These are phyloP conservation scores for Limnodromus scolopaceus DNA, from an alignment of 2,797 vertebrate genomes.

Conservation along the genomic window DNA sequence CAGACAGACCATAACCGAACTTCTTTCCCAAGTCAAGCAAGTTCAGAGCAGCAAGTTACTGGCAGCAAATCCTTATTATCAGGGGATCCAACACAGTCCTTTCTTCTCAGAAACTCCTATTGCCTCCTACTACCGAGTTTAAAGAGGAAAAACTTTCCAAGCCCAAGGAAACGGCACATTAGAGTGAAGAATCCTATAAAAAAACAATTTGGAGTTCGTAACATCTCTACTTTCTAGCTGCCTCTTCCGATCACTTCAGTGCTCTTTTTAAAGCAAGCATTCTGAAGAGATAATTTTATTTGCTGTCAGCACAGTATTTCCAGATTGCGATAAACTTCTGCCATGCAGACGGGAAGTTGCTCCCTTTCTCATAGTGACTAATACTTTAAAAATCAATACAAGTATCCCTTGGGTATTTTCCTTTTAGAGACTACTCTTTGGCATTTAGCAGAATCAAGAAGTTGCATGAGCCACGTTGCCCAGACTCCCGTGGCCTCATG, in stretches of 20 bases:
- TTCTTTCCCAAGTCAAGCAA: neutral
- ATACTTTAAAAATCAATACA: neutral
- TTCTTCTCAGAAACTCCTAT: neutral
- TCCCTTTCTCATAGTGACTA: neutral
- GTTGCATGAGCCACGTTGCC: neutral
- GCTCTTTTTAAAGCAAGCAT: neutral
- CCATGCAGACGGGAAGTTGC: neutral
- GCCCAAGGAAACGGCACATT: neutral
- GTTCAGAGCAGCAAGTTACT: neutral
- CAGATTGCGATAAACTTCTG: neutral
- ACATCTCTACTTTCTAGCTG: neutral
- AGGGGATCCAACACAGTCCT: neutral
- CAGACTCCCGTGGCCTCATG: neutral
- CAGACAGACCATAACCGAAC: neutral
- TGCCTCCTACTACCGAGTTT: neutral
- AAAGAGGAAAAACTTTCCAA: neutral
- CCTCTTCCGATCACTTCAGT: too few species aligned
- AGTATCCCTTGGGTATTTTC: neutral
- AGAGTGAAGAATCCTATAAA: neutral
- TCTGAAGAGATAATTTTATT: constrained; percentile 13
- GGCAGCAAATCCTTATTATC: neutral
- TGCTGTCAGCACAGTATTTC: constrained; percentile 25
- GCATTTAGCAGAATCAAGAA: neutral
- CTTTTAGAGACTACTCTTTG: neutral
- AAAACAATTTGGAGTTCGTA: neutral